Evolutionary conservation across 2,113 vertebrate genomes (phyloP).

Genomic region (Rallus limicola): DNA sequence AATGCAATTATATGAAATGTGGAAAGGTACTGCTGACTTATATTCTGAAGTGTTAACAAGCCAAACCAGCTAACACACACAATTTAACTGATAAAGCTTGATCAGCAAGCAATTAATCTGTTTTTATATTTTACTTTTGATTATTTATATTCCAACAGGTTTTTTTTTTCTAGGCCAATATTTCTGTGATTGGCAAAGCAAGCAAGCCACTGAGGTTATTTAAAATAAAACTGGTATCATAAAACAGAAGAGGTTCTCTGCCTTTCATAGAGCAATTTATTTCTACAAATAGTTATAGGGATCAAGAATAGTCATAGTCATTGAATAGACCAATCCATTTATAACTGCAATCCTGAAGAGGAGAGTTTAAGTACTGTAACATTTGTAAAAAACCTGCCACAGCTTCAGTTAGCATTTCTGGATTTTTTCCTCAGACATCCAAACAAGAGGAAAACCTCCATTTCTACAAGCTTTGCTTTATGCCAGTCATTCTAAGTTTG

Average conservation of each 20-base stretch:
- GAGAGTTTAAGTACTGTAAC: background rate
- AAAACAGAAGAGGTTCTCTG: background rate
- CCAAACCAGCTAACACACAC: background rate
- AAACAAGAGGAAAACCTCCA: background rate
- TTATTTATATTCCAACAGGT: background rate
- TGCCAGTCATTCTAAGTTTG: background rate
- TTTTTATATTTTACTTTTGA: constrained; percentile 16
- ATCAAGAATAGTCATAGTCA: background rate
- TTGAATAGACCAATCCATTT: background rate
- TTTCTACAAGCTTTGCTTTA: background rate
- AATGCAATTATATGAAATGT: constrained; percentile 7
- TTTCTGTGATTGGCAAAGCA: constrained; percentile 14
- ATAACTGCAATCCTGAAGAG: background rate
- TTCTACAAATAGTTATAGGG: background rate
- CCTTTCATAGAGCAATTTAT: background rate
- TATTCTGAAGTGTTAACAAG: background rate
- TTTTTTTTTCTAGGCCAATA: background rate
- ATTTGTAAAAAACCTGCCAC: background rate
- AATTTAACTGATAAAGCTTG: background rate
- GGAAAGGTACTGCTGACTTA: background rate
- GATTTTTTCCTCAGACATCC: background rate
- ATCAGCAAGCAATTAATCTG: background rate
- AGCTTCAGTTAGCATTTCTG: background rate
- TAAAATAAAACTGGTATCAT: background rate
- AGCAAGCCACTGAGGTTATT: background rate